Conservation (phyloP, 2,113 vertebrate species). For the Picathartes gymnocephalus region DNA sequence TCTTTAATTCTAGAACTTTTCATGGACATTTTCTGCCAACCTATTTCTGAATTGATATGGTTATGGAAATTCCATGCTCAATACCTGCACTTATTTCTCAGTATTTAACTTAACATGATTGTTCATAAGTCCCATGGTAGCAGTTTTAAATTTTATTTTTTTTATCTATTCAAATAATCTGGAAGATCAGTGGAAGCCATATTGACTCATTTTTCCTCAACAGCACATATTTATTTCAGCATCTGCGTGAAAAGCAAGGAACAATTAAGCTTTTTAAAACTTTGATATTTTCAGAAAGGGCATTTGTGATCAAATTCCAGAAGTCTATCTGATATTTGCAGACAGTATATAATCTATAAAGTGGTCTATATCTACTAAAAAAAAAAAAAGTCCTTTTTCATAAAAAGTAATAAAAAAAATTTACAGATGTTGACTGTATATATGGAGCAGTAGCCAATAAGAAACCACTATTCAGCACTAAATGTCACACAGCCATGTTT, state of each 20-base stretch:
- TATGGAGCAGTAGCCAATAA: neutral
- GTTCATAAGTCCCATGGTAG: neutral
- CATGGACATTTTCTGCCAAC: neutral
- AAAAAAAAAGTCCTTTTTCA: neutral
- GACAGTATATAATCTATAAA: neutral
- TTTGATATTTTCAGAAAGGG: neutral
- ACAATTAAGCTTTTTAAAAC: neutral
- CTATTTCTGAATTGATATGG: neutral
- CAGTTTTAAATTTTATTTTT: neutral
- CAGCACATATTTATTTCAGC: neutral
- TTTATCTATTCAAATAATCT: neutral
- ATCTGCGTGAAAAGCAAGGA: neutral
- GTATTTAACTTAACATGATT: neutral
- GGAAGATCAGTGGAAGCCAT: neutral
- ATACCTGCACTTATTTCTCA: neutral
- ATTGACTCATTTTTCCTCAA: neutral
- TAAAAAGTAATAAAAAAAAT: neutral
- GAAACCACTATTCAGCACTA: neutral
- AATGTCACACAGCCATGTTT: neutral
- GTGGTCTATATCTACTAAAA: neutral
- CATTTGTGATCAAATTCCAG: neutral
- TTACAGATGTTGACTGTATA: neutral
- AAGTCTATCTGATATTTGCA: neutral
- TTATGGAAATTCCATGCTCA: neutral
- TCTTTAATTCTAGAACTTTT: neutral